Conservation (phyloP, 2,113 vertebrate species). For the Lipotes vexillifer region DNA sequence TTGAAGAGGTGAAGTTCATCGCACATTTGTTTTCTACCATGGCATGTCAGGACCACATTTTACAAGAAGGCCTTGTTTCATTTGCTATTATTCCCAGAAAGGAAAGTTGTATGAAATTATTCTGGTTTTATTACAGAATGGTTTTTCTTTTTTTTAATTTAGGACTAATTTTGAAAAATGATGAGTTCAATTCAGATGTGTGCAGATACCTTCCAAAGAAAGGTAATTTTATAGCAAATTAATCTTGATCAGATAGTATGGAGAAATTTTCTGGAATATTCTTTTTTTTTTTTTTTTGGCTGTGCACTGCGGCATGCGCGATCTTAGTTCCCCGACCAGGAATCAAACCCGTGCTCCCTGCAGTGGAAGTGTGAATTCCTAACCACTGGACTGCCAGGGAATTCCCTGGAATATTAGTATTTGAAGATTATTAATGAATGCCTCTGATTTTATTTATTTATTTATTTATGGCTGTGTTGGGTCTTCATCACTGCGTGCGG, state of each 20-base stretch:
- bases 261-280: not conserved
- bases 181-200: not conserved
- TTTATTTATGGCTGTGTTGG: no score
- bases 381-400: not conserved
- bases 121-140: not conserved
- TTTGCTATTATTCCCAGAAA: not conserved
- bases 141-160: not conserved
- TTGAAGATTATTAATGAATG: slow-evolving; percentile 4
- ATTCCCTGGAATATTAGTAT: not conserved
- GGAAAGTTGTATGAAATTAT: not conserved
- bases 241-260: not conserved
- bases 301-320: not conserved
- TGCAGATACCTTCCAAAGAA: not conserved
- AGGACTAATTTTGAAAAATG: not conserved
- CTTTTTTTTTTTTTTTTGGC: not conserved
- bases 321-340: not conserved
- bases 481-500: no score
- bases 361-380: not conserved
- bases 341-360: not conserved
- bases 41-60: not conserved
- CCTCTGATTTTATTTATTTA: not conserved
- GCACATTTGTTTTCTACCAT: not conserved
- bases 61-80: not conserved
- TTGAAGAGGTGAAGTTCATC: not conserved
- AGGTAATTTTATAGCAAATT: not conserved